phyloP scores from a whole-genome alignment of 2,113 vertebrate species.

The Pristiophorus japonicus region DNA sequence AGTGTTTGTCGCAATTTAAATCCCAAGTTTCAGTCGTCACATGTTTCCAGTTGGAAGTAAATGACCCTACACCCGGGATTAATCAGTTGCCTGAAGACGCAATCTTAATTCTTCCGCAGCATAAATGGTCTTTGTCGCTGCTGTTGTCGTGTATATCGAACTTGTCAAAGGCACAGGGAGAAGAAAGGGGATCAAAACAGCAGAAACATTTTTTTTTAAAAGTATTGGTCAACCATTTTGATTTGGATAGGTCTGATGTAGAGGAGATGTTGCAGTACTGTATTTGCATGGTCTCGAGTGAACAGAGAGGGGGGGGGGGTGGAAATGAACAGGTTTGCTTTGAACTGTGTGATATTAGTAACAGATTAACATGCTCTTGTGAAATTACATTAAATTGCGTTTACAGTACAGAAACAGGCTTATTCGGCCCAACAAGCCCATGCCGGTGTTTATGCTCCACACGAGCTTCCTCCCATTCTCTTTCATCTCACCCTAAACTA shows the following conservation, averaged over 20 bases:
- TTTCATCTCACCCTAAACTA: neutral
- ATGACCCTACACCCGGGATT: neutral
- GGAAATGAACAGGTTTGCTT: neutral
- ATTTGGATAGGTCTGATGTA: neutral
- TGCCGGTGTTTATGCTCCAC: neutral
- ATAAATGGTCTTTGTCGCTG: neutral
- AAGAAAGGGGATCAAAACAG: neutral
- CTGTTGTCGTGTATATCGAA: neutral
- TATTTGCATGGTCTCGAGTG: neutral
- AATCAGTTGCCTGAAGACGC: neutral
- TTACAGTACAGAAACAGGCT: neutral
- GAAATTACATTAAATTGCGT: neutral
- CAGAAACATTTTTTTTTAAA: no score
- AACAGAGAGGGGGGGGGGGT: no score
- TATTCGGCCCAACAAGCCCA: neutral
- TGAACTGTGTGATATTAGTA: neutral
- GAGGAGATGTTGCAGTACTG: neutral
- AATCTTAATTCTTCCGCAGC: neutral
- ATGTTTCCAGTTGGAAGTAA: slow-evolving; percentile 2
- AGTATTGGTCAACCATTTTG: neutral
- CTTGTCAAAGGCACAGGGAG: neutral
- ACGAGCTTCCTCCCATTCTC: neutral
- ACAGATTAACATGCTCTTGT: neutral
- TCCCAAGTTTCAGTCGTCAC: neutral
- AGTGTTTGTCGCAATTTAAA: neutral